phyloP scores from a whole-genome alignment of 2,113 vertebrate genomes.

The Alligator mississippiensis region DNA sequence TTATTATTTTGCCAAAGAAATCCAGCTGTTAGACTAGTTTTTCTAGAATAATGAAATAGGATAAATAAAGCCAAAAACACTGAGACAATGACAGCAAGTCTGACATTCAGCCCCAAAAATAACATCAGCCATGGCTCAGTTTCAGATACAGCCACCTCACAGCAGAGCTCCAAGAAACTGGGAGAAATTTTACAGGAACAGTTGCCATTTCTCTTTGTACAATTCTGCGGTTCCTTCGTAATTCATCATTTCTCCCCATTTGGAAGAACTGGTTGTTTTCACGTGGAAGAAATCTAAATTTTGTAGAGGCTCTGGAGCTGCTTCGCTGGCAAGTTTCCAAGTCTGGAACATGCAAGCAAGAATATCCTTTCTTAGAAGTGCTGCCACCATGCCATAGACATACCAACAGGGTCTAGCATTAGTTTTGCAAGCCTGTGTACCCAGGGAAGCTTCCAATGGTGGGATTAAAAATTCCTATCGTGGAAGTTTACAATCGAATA shows the following conservation, averaged over 20 bases:
- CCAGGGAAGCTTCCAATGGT: background rate
- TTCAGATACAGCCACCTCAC: background rate
- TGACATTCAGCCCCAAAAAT: conserved; percentile 28
- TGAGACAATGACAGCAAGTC: conserved; percentile 38
- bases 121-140: conserved; percentile 23
- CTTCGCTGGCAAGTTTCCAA: too few species aligned
- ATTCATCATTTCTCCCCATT: background rate
- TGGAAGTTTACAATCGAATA: background rate
- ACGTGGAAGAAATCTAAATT: background rate
- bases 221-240: background rate
- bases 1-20: background rate
- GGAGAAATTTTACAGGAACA: background rate
- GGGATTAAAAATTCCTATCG: background rate
- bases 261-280: background rate
- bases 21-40: background rate
- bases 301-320: too few species aligned
- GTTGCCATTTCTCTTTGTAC: background rate
- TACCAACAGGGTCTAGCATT: background rate
- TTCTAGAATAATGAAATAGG: conserved; percentile 45
- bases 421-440: background rate
- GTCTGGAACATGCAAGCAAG: too few species aligned
- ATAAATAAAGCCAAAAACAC: conserved; percentile 57
- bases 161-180: background rate
- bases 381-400: too few species aligned
- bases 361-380: too few species aligned